These are phyloP conservation scores for Metallyticus violacea DNA, from an alignment of 2,888 invertebrate genomes.

Conservation along the genomic window DNA sequence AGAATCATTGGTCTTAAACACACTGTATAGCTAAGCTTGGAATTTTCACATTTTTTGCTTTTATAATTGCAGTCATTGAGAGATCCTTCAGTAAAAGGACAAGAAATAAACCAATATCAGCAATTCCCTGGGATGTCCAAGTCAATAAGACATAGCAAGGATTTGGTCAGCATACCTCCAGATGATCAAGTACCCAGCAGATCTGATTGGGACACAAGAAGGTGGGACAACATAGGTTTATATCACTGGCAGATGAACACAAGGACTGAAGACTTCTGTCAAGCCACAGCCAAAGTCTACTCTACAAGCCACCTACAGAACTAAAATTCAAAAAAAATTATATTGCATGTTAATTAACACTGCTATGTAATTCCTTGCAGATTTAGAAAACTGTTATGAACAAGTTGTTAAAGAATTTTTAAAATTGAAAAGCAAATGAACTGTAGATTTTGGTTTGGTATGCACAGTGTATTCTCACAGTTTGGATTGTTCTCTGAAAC, in stretches of 20 bases:
- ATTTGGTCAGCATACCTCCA: slow-evolving; percentile 15
- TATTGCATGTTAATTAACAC: background rate
- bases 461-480: background rate
- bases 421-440: background rate
- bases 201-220: slow-evolving; percentile 36
- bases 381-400: background rate
- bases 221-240: slow-evolving; percentile 28
- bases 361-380: background rate
- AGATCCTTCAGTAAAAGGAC: slow-evolving; percentile 11
- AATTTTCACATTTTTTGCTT: no score
- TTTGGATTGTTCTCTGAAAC: slow-evolving; percentile 17
- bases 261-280: slow-evolving; percentile 6
- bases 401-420: background rate
- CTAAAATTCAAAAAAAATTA: slow-evolving; percentile 17
- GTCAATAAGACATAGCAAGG: slow-evolving; percentile 28
- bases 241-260: slow-evolving; percentile 14
- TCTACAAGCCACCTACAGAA: slow-evolving; percentile 9
- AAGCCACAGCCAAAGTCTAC: slow-evolving; percentile 15
- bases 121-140: slow-evolving; percentile 29
- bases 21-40: no score
- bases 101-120: slow-evolving; percentile 26
- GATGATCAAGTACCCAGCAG: slow-evolving; percentile 32
- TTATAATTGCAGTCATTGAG: slow-evolving; percentile 29
- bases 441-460: background rate
- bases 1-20: no score